These are phyloP conservation scores for Cantharis rustica DNA, from an alignment of 2,888 invertebrate species.

Conservation along the genomic window DNA sequence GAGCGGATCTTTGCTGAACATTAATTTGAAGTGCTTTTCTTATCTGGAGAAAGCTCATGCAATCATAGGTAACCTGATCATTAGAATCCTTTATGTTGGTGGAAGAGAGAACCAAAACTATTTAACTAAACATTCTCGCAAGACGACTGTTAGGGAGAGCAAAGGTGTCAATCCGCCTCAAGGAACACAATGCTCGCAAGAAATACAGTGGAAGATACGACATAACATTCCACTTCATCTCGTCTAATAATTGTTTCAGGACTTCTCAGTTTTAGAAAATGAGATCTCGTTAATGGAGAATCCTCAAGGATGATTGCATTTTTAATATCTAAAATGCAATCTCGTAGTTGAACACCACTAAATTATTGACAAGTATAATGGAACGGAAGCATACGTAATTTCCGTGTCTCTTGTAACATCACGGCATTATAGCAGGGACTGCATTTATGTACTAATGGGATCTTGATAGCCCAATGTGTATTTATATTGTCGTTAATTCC, in stretches of 20 bases:
- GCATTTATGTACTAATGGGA: neutral
- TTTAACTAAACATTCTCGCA: neutral
- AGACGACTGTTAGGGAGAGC: neutral
- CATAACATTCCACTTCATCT: neutral
- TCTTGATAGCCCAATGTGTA: neutral
- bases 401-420: neutral
- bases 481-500: neutral
- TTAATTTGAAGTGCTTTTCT: neutral
- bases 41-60: neutral
- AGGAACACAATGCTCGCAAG: neutral
- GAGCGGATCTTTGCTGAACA: too few species aligned
- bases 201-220: neutral
- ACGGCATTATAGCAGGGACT: neutral
- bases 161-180: neutral
- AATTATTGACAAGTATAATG: neutral
- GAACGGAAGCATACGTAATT: neutral
- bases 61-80: too few species aligned
- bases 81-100: neutral
- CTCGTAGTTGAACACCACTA: too few species aligned
- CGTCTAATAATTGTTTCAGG: neutral
- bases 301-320: neutral
- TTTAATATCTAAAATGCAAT: neutral
- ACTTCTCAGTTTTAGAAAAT: neutral
- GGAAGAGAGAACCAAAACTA: neutral
- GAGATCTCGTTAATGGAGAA: neutral